A percentile compares a stretch with the other conserved stretches of the same genome.
Conservation (phyloP, 2,797 vertebrate genomes). For the Threskiornis aethiopicus region DNA sequence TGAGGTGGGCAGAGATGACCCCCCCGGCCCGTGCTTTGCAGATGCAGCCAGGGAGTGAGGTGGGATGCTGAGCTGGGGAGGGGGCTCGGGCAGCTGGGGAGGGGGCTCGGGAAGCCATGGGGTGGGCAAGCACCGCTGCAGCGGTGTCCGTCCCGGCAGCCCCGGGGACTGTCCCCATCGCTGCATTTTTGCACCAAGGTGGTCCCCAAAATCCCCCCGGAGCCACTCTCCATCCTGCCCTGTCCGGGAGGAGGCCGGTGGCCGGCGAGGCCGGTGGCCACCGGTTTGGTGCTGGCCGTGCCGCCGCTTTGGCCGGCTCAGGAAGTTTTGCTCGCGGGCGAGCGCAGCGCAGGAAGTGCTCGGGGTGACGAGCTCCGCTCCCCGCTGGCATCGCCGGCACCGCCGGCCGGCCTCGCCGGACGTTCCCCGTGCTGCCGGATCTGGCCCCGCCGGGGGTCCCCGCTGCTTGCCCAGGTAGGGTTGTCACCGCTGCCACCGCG, state of each 20-base stretch:
- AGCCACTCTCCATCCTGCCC: neutral
- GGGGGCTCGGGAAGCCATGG: neutral
- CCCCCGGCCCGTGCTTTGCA: neutral
- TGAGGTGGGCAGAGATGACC: neutral
- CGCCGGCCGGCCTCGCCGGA: neutral
- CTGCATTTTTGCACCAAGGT: neutral
- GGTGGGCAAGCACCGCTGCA: neutral
- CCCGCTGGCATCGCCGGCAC: neutral
- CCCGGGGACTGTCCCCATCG: neutral
- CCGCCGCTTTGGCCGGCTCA: neutral
- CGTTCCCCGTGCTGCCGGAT: neutral
- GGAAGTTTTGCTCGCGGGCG: neutral
- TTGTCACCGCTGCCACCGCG: neutral
- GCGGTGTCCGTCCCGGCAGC: neutral
- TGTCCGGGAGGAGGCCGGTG: neutral
- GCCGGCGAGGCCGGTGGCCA: rapidly evolving
- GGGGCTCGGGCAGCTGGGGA: neutral
- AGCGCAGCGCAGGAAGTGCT: neutral
- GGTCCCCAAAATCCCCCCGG: neutral
- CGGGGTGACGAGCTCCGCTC: neutral
- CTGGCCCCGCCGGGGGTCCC: neutral
- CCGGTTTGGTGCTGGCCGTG: neutral
- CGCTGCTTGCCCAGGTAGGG: neutral
- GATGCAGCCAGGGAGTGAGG: neutral
- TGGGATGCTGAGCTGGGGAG: neutral